Conservation (phyloP, 2,113 vertebrate species). For the Riparia riparia region DNA sequence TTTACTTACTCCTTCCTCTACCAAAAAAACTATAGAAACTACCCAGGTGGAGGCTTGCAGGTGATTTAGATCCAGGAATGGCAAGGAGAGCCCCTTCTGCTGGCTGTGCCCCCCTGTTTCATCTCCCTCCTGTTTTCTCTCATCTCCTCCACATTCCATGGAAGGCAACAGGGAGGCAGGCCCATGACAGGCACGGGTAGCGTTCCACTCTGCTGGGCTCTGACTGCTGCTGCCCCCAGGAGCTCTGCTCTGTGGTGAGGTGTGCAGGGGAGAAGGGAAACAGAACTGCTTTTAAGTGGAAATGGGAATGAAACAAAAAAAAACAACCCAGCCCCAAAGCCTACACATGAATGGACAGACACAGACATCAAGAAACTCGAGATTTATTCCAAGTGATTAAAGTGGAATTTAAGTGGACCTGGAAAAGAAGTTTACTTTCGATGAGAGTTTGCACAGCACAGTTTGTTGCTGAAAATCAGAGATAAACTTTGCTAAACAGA, state of each 20-base stretch:
- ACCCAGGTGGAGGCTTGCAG: background rate
- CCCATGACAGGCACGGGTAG: conserved; percentile 49
- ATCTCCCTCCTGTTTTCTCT: conserved; percentile 76
- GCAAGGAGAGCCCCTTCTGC: background rate
- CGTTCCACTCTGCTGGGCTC: background rate
- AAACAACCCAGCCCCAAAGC: background rate
- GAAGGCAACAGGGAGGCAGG: conserved; percentile 55
- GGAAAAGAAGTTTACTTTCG: conserved; percentile 20
- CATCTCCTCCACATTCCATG: conserved; percentile 90
- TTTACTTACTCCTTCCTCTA: background rate
- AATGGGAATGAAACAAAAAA: background rate
- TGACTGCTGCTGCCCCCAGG: background rate
- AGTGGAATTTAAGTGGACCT: conserved; percentile 48
- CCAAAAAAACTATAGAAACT: background rate
- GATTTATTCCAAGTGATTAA: conserved; percentile 47
- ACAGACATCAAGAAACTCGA: background rate
- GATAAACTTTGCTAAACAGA: conserved; percentile 21
- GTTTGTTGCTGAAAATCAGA: conserved; percentile 14
- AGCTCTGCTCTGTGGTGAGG: background rate
- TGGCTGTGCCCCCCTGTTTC: conserved; percentile 57
- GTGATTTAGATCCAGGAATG: background rate
- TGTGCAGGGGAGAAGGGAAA: background rate
- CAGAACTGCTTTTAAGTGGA: background rate
- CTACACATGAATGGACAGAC: background rate
- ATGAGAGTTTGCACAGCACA: background rate